A percentile compares a stretch with the other conserved stretches of the same genome.
These are phyloP conservation scores for Scaeva pyrastri DNA, from an alignment of 2,888 invertebrate genomes.

Conservation along the genomic window DNA sequence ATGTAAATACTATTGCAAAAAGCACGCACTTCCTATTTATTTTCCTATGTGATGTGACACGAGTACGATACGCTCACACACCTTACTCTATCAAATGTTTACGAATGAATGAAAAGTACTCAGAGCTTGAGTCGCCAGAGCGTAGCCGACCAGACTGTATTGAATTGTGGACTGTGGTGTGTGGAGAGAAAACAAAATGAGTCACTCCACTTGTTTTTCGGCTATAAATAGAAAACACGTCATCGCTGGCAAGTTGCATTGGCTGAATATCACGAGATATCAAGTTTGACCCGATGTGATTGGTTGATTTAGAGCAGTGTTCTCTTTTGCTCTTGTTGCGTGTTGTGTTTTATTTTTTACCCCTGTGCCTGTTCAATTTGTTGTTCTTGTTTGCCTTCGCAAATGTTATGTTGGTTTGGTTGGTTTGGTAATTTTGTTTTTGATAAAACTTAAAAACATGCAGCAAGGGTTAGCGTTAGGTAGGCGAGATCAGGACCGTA, in stretches of 20 bases:
- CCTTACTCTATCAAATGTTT: conserved; percentile 63
- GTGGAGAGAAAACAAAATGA: conserved; percentile 66
- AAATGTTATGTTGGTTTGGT: neutral
- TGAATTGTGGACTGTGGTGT: neutral
- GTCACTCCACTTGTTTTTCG: conserved; percentile 58
- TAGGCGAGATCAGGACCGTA: too few species aligned
- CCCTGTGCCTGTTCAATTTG: conserved; percentile 31
- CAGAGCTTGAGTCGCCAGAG: conserved; percentile 47
- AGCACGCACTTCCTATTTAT: conserved; percentile 10
- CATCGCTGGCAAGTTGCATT: conserved; percentile 59
- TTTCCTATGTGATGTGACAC: conserved; percentile 15
- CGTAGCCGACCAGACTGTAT: conserved; percentile 38
- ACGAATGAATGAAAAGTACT: conserved; percentile 68
- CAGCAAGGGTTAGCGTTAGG: neutral
- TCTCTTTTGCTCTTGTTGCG: conserved; percentile 48
- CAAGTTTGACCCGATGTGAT: conserved; percentile 28
- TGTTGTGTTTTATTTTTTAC: neutral
- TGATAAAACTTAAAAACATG: neutral
- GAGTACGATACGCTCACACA: conserved; percentile 41
- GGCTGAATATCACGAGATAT: conserved; percentile 69
- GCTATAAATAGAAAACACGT: conserved; percentile 73
- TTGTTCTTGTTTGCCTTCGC: conserved; percentile 60
- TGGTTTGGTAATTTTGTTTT: conserved; percentile 8
- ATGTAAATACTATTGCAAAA: neutral
- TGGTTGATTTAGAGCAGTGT: conserved; percentile 31